A percentile compares a stretch with the other conserved stretches of the same genome.
phyloP scores from a whole-genome alignment of 1,140 invertebrate genomes.

The Piezodorus guildinii region DNA sequence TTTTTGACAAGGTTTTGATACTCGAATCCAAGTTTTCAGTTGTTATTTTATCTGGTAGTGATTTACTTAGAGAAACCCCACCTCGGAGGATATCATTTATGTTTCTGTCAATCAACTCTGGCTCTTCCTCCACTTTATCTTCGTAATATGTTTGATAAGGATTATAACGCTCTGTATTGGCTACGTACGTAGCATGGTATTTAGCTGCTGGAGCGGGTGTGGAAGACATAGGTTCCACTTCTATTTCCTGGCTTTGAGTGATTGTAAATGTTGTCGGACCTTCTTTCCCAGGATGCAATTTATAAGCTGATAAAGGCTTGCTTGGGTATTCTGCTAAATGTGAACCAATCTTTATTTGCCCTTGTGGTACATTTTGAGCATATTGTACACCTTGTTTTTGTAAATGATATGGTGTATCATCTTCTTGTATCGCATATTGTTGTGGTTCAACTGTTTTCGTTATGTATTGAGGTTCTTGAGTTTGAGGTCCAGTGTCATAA shows the following conservation, averaged over 20 bases:
- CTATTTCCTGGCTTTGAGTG: constrained; percentile 26
- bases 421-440: not conserved
- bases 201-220: not conserved
- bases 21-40: constrained; percentile 64
- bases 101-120: constrained; percentile 12
- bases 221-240: constrained; percentile 4
- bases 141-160: constrained; percentile 2
- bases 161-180: not conserved
- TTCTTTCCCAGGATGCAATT: not conserved
- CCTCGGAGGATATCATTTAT: constrained; percentile 18
- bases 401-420: not conserved
- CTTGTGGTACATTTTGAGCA: not conserved
- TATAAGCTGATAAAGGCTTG: not conserved
- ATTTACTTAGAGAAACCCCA: constrained; percentile 36
- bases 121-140: not conserved
- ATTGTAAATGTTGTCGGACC: constrained; percentile 13
- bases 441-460: not conserved
- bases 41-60: constrained; percentile 57
- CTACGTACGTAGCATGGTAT: constrained; percentile 17
- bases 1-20: constrained; percentile 59
- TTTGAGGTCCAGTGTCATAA: not conserved
- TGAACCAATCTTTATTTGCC: not conserved
- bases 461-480: not conserved
- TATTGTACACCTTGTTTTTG: not conserved
- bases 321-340: not conserved